phyloP scores from a whole-genome alignment of 2,797 vertebrate species.

The Natrix natrix region DNA sequence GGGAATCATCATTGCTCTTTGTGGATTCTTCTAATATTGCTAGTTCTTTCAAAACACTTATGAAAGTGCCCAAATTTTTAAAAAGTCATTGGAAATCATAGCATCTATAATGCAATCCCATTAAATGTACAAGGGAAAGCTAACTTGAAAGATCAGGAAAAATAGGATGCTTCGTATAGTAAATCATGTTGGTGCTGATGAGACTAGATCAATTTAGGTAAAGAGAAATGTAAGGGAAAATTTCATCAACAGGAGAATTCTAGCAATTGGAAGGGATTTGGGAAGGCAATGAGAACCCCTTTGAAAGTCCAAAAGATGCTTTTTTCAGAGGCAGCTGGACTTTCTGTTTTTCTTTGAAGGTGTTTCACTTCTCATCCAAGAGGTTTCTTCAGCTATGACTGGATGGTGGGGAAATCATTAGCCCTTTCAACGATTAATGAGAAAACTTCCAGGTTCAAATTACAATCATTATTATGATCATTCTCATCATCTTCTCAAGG shows the following conservation, averaged over 20 bases:
- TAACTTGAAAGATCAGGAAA: not conserved
- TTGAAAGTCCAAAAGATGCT: not conserved
- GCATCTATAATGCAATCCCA: not conserved
- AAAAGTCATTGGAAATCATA: not conserved
- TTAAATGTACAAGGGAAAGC: not conserved
- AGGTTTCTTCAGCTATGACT: too few relatives aligned
- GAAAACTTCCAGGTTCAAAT: not conserved
- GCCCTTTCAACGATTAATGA: not conserved
- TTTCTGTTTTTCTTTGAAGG: too few relatives aligned
- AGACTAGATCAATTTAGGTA: not conserved
- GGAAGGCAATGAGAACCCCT: not conserved
- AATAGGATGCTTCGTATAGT: not conserved
- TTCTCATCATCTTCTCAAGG: not conserved
- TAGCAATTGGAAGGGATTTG: not conserved
- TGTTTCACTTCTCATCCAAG: too few relatives aligned
- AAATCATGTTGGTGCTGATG: not conserved
- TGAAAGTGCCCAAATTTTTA: not conserved
- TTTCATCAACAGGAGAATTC: not conserved
- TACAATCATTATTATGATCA: not conserved
- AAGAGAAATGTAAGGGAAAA: not conserved
- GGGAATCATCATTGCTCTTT: not conserved
- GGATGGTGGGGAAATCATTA: too few relatives aligned
- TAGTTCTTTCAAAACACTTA: not conserved
- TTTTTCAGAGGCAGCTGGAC: too few relatives aligned
- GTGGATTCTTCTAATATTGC: not conserved